These are phyloP conservation scores for Ophion costatus DNA, from an alignment of 2,888 invertebrate genomes.

Conservation along the genomic window DNA sequence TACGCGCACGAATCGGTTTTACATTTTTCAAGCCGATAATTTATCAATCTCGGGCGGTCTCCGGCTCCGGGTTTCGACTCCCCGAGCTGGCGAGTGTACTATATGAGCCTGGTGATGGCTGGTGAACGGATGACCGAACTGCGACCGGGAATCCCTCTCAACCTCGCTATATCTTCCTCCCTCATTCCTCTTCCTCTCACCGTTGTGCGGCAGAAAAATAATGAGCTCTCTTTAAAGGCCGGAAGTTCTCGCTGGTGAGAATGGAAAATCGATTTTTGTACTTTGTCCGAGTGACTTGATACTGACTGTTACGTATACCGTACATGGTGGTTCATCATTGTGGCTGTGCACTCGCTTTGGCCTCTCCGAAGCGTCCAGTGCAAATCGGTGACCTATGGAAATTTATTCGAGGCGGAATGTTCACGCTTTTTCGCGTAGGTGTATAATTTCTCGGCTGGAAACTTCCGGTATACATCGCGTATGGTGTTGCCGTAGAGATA, in stretches of 20 bases:
- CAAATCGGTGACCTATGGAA: constrained; percentile 55
- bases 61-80: constrained; percentile 60
- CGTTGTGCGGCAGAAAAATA: constrained; percentile 76
- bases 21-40: constrained; percentile 81
- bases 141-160: constrained; percentile 48
- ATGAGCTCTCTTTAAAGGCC: constrained; percentile 80
- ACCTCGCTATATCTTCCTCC: constrained; percentile 1
- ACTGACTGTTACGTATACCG: constrained; percentile 13
- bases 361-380: constrained; percentile 4
- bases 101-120: constrained; percentile 31
- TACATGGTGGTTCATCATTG: constrained; percentile 10
- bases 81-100: constrained; percentile 42
- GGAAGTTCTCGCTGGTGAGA: constrained; percentile 73
- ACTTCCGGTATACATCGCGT: constrained; percentile 14
- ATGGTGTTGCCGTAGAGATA: not conserved
- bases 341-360: not conserved
- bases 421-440: constrained; percentile 8
- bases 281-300: constrained; percentile 68
- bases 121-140: constrained; percentile 54
- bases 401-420: constrained; percentile 67
- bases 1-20: constrained; percentile 77
- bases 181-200: constrained; percentile 48
- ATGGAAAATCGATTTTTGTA: constrained; percentile 77
- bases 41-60: constrained; percentile 79
- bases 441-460: constrained; percentile 11